Evolutionary conservation across 1,140 invertebrate genomes (phyloP).

Genomic region (Campoletis sonorensis): DNA sequence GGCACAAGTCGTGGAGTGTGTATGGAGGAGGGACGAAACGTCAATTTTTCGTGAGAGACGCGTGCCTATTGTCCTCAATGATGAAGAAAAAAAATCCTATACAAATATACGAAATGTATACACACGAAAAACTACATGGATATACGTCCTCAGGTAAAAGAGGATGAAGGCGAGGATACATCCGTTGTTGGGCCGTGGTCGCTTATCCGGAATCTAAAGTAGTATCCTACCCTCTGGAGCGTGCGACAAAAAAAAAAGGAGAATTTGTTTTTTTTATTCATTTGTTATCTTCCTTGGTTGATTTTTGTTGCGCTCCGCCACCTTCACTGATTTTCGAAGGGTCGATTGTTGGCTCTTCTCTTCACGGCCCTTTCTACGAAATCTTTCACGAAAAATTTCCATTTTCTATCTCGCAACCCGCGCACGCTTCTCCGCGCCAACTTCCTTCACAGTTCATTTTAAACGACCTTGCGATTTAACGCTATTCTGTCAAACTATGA

Average conservation of each 20-base stretch:
- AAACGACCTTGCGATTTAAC: not conserved
- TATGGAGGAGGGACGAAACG: slow-evolving; percentile 16
- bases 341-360: slow-evolving; percentile 42
- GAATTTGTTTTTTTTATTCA: not conserved
- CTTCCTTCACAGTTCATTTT: slow-evolving; percentile 4
- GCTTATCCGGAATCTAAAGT: slow-evolving; percentile 64
- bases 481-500: too few relatives aligned
- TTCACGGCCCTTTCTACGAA: slow-evolving; percentile 65
- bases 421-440: slow-evolving; percentile 19
- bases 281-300: not conserved
- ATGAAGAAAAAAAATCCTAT: slow-evolving; percentile 9
- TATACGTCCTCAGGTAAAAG: not conserved
- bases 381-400: slow-evolving; percentile 58
- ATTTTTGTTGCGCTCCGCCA: slow-evolving; percentile 51
- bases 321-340: slow-evolving; percentile 29
- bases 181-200: slow-evolving; percentile 57
- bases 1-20: not conserved
- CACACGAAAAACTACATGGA: not conserved
- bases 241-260: slow-evolving; percentile 27
- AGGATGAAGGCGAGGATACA: slow-evolving; percentile 49
- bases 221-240: slow-evolving; percentile 51
- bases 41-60: slow-evolving; percentile 30
- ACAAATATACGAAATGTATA: not conserved
- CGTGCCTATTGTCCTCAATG: slow-evolving; percentile 28
- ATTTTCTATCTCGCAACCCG: slow-evolving; percentile 52